A percentile compares a stretch with the other conserved stretches of the same genome.
These are phyloP conservation scores for Nemopilema nomurai DNA, from an alignment of 30 jellyfish, hydroid and myxozoan genomes.

Conservation along the genomic window DNA sequence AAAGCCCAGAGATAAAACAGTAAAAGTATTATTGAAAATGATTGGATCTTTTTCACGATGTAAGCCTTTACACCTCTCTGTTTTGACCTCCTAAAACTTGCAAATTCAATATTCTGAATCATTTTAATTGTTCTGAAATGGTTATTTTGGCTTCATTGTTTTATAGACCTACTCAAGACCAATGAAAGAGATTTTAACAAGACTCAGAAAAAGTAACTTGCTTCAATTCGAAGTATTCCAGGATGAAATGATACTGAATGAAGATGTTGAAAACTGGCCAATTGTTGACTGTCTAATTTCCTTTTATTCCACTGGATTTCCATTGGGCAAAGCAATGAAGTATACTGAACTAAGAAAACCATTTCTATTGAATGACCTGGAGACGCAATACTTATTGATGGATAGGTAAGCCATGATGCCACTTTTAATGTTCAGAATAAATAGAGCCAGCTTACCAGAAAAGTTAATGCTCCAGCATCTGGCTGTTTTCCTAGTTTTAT, in stretches of 20 bases:
- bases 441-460: too few species aligned
- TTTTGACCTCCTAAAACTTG: background rate
- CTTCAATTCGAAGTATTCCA: constrained; percentile 91
- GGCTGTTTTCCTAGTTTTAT: too few species aligned
- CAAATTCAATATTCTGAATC: background rate
- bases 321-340: constrained; percentile 89
- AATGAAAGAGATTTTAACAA: constrained; percentile 91
- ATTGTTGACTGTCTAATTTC: constrained; percentile 94
- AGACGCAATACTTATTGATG: constrained; percentile 82
- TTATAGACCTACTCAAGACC: constrained; percentile 94
- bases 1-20: too few species aligned
- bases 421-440: too few species aligned
- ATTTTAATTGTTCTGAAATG: background rate
- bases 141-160: background rate
- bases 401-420: constrained; percentile 70
- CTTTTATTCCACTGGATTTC: constrained; percentile 96
- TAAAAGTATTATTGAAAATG: too few species aligned
- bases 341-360: constrained; percentile 96
- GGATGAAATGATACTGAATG: constrained; percentile 88
- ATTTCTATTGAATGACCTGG: constrained; percentile 84
- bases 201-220: constrained; percentile 73
- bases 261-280: constrained; percentile 99
- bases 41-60: too few species aligned
- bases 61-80: too few species aligned
- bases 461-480: too few species aligned